Base-by-base conservation (phyloP, 2,113 vertebrate genomes). In the Sebastes schlegelii region DNA sequence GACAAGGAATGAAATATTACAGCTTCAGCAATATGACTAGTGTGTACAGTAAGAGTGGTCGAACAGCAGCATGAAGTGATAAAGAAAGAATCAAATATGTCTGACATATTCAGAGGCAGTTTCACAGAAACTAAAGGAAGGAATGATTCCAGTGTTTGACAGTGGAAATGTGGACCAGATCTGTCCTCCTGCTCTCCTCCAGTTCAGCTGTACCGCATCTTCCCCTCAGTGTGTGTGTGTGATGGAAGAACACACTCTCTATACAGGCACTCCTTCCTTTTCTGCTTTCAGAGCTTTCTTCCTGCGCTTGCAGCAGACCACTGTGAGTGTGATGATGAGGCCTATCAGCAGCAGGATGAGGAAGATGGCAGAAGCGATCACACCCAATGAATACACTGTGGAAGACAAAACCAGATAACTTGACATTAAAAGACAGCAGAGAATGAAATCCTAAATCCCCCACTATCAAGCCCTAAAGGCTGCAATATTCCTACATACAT, bases 111-210 rank as follows among this genome's bases (percentile, higher is more conserved):
- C n/a, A 76, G 34, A 62, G 49, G 62, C 19, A 78, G 96, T 96
- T 97, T 97, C 96, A 95, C 14, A 95, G 95, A 96, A 97, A 96
- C 95, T 91, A 78, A 82, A 79, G 48, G 10, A 34, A 64, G 74
- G 64, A 74, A 83, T 91, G 77, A 89, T 90, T 95, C 87, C 88
- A 82, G 80, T 79, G 74, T 89, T 80, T 73, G 66, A 79, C 57
- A 83, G 89, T 88, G 87, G 84, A 93, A 78, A 80, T 70, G 68
- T 77, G 46, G 74, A 77, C 60, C 34, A 9, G 45, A 61, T 16
- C 40, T 34, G 34, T 2, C 34, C 34, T 34, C 34, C 3, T 45
- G 34, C 7, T 26, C 16, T 48, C 23, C 16, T 34, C 12, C 86
- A 82, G 52, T 68, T 64, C 46, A 79, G 21, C 13, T 43, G 74